Conservation (phyloP, 2,797 vertebrate species). For the Apogon talboti region DNA sequence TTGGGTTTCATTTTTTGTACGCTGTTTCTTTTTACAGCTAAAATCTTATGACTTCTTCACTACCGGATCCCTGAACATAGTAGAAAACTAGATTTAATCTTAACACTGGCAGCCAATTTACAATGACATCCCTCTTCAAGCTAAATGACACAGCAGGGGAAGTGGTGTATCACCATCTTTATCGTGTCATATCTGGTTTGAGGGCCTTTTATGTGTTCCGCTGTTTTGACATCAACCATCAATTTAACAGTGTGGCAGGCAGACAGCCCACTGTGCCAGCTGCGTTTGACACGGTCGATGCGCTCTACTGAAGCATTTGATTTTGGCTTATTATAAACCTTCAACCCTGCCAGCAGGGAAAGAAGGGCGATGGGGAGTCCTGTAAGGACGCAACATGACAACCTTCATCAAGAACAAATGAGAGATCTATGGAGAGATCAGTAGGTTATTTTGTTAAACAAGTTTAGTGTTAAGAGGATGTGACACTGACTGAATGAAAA, state of each 20-base stretch:
- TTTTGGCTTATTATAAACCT: slow-evolving; percentile 65
- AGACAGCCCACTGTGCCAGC: slow-evolving; percentile 39
- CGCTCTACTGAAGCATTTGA: slow-evolving; percentile 57
- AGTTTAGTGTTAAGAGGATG: slow-evolving; percentile 1
- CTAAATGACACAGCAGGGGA: slow-evolving; percentile 33
- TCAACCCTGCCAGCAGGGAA: slow-evolving; percentile 21
- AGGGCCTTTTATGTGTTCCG: slow-evolving; percentile 32
- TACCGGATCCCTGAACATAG: background rate
- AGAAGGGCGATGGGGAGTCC: slow-evolving; percentile 10
- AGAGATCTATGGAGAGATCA: slow-evolving; percentile 21
- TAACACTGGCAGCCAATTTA: slow-evolving; percentile 8
- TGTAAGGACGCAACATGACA: slow-evolving; percentile 58
- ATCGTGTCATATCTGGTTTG: slow-evolving; percentile 57
- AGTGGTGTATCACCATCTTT: slow-evolving; percentile 34
- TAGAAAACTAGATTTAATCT: slow-evolving; percentile 3
- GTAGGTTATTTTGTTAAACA: background rate
- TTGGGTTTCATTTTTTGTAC: background rate
- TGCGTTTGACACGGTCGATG: slow-evolving; percentile 25
- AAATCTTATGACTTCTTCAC: background rate
- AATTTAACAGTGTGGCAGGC: slow-evolving; percentile 34
- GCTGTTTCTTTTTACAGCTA: too few relatives aligned
- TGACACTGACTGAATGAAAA: background rate
- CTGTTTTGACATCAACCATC: slow-evolving; percentile 42
- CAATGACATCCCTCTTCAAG: slow-evolving; percentile 25
- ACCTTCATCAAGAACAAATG: slow-evolving; percentile 42